Base-by-base conservation (phyloP, 2,888 invertebrate species). In the Cylindroiulus punctatus region DNA sequence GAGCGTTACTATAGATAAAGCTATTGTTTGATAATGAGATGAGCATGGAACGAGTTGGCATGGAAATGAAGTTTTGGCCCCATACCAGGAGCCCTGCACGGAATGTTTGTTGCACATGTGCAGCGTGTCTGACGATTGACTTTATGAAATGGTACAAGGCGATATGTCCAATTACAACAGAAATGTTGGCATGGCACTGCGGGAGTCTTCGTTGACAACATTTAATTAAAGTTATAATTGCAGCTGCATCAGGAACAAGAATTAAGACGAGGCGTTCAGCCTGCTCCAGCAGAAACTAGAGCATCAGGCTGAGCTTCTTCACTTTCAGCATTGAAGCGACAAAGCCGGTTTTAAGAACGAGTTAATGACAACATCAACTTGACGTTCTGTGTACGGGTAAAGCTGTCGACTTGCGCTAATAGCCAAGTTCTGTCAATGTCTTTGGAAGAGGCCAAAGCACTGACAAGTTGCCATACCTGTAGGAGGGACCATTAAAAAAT, bases 311-410 rank as follows among this genome's bases (percentile, higher is more conserved):
- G 3, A 10, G 17, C 47, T 47, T 47, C 47, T 47, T 47, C 14
- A 47, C 1, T 47, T 47, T 2, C 47, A 47, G 47, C 17, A 10
- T 47, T 47, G 1, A 47, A 47, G 47, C 47, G 47, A 10, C 47
- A 47, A 47, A 47, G 47, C 47, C 3, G 36, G 7, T 47, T 47
- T n/a, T 57, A 1, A 17, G 22, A 57, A 57, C 8, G 57, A 57
- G 57, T 57, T 57, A 57, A 57, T 57, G 57, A 57, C n/a, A 57
- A 57, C 57, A n/a, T 19, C 57, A 57, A n/a, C n/a, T n/a, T 57
- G 19, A 57, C 57, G 19, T 57, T 57, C 17, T 47, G 47, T 47
- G 47, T 47, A 47, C 47, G 3, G 12, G 14, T 47, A 47, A 4
- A 47, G 47, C 47, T 47, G 47, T 47, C 47, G 47, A 7, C 47